Evolutionary conservation across 2,888 invertebrate genomes (phyloP).

Genomic region (Sericinus montela): DNA sequence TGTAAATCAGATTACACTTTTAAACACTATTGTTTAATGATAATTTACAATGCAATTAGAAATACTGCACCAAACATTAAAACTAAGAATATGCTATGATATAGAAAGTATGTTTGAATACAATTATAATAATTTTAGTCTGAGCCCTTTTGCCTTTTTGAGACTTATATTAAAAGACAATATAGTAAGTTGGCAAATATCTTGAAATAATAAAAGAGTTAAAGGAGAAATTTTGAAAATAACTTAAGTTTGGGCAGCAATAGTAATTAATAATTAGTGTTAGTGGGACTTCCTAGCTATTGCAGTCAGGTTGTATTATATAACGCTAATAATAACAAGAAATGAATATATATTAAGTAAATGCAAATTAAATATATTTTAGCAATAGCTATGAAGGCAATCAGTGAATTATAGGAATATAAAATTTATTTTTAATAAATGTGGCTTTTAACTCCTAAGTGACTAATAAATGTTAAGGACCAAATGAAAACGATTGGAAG

Average conservation of each 20-base stretch:
- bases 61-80: conserved; percentile 76
- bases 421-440: background rate
- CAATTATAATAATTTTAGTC: conserved; percentile 52
- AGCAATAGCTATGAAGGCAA: conserved; percentile 45
- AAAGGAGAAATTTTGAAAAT: conserved; percentile 33
- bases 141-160: conserved; percentile 73
- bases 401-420: conserved; percentile 29
- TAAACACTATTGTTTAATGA: conserved; percentile 65
- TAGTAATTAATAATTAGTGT: conserved; percentile 27
- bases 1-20: conserved; percentile 43
- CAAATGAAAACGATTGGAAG: too few relatives aligned
- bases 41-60: conserved; percentile 77
- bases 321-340: background rate
- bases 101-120: conserved; percentile 55
- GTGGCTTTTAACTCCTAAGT: too few relatives aligned
- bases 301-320: conserved; percentile 28
- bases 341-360: too few relatives aligned
- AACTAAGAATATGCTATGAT: conserved; percentile 70
- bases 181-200: conserved; percentile 42
- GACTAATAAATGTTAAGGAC: too few relatives aligned
- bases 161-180: conserved; percentile 58
- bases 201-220: conserved; percentile 38
- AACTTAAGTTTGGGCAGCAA: conserved; percentile 50
- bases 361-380: conserved; percentile 1
- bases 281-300: conserved; percentile 44